phyloP scores from a whole-genome alignment of 2,113 vertebrate genomes.

The Cololabis saira region DNA sequence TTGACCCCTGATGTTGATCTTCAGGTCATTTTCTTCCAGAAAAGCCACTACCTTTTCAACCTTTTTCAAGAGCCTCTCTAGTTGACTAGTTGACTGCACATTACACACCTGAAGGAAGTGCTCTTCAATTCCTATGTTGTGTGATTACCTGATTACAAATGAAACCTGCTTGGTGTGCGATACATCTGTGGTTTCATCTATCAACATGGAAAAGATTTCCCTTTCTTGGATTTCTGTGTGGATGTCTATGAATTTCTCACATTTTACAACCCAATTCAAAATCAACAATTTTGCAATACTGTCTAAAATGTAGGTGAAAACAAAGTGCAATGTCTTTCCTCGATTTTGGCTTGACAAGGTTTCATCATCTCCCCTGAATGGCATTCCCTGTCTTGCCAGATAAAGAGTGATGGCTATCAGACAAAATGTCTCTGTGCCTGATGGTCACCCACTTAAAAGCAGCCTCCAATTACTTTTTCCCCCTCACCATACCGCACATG shows the following conservation, averaged over 20 bases:
- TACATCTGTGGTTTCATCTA: too few relatives aligned
- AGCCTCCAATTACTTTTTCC: background rate
- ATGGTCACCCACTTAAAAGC: background rate
- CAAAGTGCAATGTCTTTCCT: too few relatives aligned
- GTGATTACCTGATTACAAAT: background rate
- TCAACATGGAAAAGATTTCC: too few relatives aligned
- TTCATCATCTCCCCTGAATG: too few relatives aligned
- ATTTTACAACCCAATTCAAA: too few relatives aligned
- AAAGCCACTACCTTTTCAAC: background rate
- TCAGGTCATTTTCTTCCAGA: background rate
- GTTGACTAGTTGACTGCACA: background rate
- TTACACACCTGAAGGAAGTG: slow-evolving; percentile 3
- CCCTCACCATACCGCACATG: slow-evolving; percentile 1
- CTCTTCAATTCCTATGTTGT: background rate
- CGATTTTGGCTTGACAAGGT: background rate
- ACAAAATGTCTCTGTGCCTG: background rate
- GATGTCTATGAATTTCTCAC: too few relatives aligned
- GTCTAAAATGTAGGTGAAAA: too few relatives aligned
- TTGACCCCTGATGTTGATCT: background rate
- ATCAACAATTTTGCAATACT: too few relatives aligned
- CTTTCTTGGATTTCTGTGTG: too few relatives aligned
- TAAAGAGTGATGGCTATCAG: slow-evolving; percentile 2
- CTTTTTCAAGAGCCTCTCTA: background rate
- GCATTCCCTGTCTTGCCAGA: too few relatives aligned
- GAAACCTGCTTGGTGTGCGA: too few relatives aligned